phyloP scores from a whole-genome alignment of 2,113 vertebrate genomes.

The Austrofundulus limnaeus region DNA sequence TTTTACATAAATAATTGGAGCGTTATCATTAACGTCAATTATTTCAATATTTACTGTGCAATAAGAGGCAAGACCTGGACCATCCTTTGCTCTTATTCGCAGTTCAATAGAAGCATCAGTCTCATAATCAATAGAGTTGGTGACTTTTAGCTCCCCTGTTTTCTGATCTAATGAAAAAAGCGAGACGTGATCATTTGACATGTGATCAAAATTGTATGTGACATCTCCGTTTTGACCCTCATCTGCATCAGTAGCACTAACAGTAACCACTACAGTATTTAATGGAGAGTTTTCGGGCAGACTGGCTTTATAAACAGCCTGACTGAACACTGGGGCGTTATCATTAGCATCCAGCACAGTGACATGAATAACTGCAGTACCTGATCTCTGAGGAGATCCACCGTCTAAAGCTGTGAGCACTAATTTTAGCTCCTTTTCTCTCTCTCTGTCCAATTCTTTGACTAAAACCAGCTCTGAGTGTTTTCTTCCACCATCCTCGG shows the following conservation, averaged over 20 bases:
- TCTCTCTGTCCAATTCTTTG: conserved; percentile 54
- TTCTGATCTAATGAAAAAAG: conserved; percentile 68
- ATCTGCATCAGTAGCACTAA: conserved; percentile 79
- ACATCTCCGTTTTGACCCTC: conserved; percentile 66
- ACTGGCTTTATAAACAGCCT: conserved; percentile 58
- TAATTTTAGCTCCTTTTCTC: conserved; percentile 33
- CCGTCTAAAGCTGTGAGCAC: conserved; percentile 59
- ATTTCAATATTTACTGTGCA: conserved; percentile 60
- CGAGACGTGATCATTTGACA: no score
- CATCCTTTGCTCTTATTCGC: conserved; percentile 76
- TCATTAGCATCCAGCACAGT: conserved; percentile 72
- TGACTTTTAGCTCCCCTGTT: conserved; percentile 42
- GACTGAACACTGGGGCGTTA: conserved; percentile 66
- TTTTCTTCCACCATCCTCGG: conserved; percentile 61
- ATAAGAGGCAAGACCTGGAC: no score
- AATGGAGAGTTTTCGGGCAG: conserved; percentile 63
- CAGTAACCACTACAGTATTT: conserved; percentile 58
- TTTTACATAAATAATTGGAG: conserved; percentile 68
- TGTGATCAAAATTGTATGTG: conserved; percentile 47
- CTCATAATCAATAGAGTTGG: conserved; percentile 47
- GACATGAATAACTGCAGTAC: conserved; percentile 57
- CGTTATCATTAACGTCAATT: conserved; percentile 80
- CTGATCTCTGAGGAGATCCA: conserved; percentile 60
- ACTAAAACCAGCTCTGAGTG: conserved; percentile 64
- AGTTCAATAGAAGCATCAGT: conserved; percentile 18